Evolutionary conservation across 64 coral and sea anemone genomes (phyloP), one percentile per base, ranked within the genome.

Genomic region (Pachyseris speciosa): DNA sequence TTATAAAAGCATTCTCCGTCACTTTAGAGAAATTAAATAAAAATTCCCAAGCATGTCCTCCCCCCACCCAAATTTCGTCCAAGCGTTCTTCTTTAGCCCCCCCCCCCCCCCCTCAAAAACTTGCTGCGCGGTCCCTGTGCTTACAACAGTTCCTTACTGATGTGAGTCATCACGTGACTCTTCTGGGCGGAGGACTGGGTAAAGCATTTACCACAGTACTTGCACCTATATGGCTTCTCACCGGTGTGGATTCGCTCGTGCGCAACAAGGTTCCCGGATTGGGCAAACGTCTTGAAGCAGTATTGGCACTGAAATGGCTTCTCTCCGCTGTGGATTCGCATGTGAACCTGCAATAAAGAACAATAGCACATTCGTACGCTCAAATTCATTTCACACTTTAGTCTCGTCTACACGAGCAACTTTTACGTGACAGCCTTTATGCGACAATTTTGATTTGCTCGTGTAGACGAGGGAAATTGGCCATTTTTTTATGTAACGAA

Each of bases 171-270:
- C 39, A 44, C 0, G 19, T 73, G 69, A n/a, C 69, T 73, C 19
- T 73, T 73, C 33, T 75, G 72, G 28, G 72, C 42, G 9, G 72
- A 75, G 41, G 72, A 75, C 41, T 75, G 72, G 43, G 72, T 75
- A 49, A 75, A 75, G 28, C 72, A 43, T 26, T 75, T 75, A 4
- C 72, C 72, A 30, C 72, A 75, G 44, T 75, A 51, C 72, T 50
- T 49, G 72, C 72, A 75, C n/a, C 48, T n/a, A 75, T 24, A 75
- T 75, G 72, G 72, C 24, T 75, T 75, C 28, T 75, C 72, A 10
- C 72, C 72, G 11, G 72, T 75, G 24, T 75, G 72, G 16, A 75
- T 75, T 30, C 72, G 20, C 26, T 75, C 72, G 48, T 75, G 72
- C 7, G 72, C 39, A 40, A 41, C 39, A 48, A 75, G 72, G 22